Percentiles rank a stretch among this genome's conserved stretches.
These are phyloP conservation scores for Sinohyriopsis cumingii DNA, from an alignment of 2,888 invertebrate species.

Conservation along the genomic window DNA sequence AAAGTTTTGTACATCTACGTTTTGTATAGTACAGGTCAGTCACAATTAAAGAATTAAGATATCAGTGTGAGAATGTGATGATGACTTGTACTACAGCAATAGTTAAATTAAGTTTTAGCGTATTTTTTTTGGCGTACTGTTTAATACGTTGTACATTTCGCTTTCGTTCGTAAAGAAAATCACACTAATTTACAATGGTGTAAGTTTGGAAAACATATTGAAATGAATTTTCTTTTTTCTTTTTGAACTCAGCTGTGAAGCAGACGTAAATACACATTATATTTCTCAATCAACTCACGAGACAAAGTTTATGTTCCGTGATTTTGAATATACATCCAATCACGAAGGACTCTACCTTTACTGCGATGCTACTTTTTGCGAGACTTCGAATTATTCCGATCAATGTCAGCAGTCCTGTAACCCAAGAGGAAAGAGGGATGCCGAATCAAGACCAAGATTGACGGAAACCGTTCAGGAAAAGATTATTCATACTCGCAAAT, in stretches of 20 bases:
- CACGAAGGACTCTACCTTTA: slow-evolving; percentile 32
- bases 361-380: slow-evolving; percentile 41
- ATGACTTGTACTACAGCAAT: too few species aligned
- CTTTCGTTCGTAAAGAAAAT: too few species aligned
- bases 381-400: slow-evolving; percentile 26
- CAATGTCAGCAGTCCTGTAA: slow-evolving; percentile 36
- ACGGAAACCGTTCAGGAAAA: neutral
- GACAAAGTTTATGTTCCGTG: slow-evolving; percentile 40
- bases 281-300: slow-evolving; percentile 36
- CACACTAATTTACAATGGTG: too few species aligned
- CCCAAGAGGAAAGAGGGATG: slow-evolving; percentile 12
- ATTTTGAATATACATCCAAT: slow-evolving; percentile 39
- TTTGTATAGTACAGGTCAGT: too few species aligned
- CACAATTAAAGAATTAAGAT: too few species aligned
- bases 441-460: neutral
- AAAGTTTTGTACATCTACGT: too few species aligned
- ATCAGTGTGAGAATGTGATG: too few species aligned
- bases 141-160: too few species aligned
- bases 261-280: slow-evolving; percentile 30
- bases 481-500: neutral
- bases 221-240: neutral
- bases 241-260: slow-evolving; percentile 26
- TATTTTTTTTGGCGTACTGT: too few species aligned
- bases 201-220: too few species aligned
- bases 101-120: too few species aligned